Evolutionary conservation across 2,113 vertebrate species (phyloP).

Genomic region (Otolemur garnettii): DNA sequence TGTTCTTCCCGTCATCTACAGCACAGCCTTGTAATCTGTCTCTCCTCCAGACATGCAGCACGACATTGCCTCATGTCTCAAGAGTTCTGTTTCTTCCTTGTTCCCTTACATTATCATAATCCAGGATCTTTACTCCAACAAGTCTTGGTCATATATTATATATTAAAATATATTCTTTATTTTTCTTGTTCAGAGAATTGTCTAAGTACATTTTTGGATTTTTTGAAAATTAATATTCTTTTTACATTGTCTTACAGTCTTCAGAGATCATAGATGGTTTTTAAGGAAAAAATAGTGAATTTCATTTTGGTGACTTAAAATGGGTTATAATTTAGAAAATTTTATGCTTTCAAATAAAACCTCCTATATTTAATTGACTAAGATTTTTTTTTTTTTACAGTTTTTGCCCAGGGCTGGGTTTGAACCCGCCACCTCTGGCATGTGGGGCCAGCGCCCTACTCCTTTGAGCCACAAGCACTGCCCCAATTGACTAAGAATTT

Average conservation of each 20-base stretch:
- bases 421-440: no score
- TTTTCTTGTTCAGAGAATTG: conserved; percentile 49
- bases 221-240: conserved; percentile 44
- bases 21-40: background rate
- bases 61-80: background rate
- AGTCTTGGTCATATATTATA: background rate
- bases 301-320: conserved; percentile 69
- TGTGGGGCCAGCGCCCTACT: no score
- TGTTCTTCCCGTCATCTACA: background rate
- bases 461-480: no score
- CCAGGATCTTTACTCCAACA: background rate
- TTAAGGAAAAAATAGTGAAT: conserved; percentile 60
- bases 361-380: conserved; percentile 57
- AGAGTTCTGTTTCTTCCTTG: background rate
- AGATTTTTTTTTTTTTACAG: no score
- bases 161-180: conserved; percentile 61
- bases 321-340: conserved; percentile 55
- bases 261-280: conserved; percentile 13
- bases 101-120: background rate
- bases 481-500: conserved; percentile 54
- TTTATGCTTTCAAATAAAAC: conserved; percentile 70
- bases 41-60: background rate
- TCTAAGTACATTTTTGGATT: conserved; percentile 37
- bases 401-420: no score
- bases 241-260: conserved; percentile 50